These are phyloP conservation scores for Tiphia femorata DNA, from an alignment of 2,888 invertebrate genomes.

Conservation along the genomic window DNA sequence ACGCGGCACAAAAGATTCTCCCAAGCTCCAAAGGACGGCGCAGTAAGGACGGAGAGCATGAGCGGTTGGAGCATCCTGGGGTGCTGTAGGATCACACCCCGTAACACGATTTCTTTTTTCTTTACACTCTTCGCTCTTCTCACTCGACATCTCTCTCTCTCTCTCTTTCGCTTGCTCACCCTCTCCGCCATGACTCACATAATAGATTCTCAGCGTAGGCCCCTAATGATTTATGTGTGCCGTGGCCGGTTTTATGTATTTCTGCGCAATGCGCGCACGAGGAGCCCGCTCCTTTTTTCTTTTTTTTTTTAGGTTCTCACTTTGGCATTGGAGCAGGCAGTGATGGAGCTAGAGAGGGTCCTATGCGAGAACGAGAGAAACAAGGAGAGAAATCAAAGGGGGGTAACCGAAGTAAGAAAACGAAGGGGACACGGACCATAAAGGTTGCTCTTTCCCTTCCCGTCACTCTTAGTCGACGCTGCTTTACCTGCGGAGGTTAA, in stretches of 20 bases:
- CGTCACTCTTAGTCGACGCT: slow-evolving; percentile 14
- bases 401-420: too few relatives aligned
- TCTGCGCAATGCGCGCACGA: slow-evolving; percentile 55
- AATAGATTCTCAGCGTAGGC: slow-evolving; percentile 60
- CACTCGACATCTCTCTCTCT: too few relatives aligned
- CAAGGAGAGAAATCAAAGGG: slow-evolving; percentile 30
- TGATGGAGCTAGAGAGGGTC: slow-evolving; percentile 6
- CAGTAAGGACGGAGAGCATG: too few relatives aligned
- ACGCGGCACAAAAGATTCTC: too few relatives aligned
- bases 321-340: slow-evolving; percentile 33
- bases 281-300: slow-evolving; percentile 29
- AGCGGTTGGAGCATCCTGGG: slow-evolving; percentile 16
- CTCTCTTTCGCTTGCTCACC: too few relatives aligned
- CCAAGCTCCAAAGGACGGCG: too few relatives aligned
- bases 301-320: slow-evolving; percentile 59
- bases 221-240: slow-evolving; percentile 62
- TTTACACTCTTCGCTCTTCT: slow-evolving; percentile 17
- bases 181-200: slow-evolving; percentile 61
- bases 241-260: slow-evolving; percentile 59
- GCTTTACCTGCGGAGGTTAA: slow-evolving; percentile 36
- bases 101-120: slow-evolving; percentile 35
- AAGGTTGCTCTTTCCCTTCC: too few relatives aligned
- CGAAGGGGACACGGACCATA: too few relatives aligned
- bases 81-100: slow-evolving; percentile 30
- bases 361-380: slow-evolving; percentile 8